Evolutionary conservation across 1,140 invertebrate species (phyloP).

Genomic region (Scylla paramamosain): DNA sequence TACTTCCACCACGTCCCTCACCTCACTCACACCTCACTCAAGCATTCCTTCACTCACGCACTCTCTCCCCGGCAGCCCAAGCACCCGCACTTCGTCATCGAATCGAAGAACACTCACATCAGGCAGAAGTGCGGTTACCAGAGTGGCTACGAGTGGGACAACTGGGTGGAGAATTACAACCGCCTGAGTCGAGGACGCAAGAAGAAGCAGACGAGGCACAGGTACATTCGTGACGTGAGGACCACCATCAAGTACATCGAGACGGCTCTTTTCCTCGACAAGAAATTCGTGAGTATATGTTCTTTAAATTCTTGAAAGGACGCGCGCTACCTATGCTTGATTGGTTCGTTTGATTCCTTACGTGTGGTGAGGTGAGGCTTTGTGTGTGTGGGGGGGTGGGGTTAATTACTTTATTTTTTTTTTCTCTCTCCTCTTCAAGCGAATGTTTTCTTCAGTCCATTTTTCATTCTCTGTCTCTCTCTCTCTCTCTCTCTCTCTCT

Average conservation of each 20-base stretch:
- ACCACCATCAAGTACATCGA: slow-evolving; percentile 75
- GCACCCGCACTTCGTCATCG: slow-evolving; percentile 76
- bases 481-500: too few species aligned
- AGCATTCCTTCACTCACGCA: background rate
- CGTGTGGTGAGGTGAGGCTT: background rate
- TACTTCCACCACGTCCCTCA: background rate
- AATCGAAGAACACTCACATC: slow-evolving; percentile 74
- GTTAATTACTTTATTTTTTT: background rate
- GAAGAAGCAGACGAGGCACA: slow-evolving; percentile 70
- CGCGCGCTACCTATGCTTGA: too few species aligned
- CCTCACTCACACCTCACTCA: background rate
- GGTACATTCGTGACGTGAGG: slow-evolving; percentile 68
- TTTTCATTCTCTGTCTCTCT: too few species aligned
- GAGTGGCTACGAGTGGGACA: slow-evolving; percentile 70
- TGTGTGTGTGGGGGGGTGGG: slow-evolving; percentile 6
- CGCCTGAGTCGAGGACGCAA: slow-evolving; percentile 60
- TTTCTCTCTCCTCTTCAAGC: too few species aligned
- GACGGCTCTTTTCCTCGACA: slow-evolving; percentile 76
- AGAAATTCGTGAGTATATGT: slow-evolving; percentile 75
- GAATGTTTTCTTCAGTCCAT: too few species aligned
- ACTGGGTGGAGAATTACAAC: slow-evolving; percentile 62
- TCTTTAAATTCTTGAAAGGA: background rate
- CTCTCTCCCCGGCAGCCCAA: slow-evolving; percentile 60
- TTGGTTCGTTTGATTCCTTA: background rate
- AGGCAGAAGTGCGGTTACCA: slow-evolving; percentile 75